Conservation (phyloP, 2,797 vertebrate species). For the Sebastolobus altivelis region DNA sequence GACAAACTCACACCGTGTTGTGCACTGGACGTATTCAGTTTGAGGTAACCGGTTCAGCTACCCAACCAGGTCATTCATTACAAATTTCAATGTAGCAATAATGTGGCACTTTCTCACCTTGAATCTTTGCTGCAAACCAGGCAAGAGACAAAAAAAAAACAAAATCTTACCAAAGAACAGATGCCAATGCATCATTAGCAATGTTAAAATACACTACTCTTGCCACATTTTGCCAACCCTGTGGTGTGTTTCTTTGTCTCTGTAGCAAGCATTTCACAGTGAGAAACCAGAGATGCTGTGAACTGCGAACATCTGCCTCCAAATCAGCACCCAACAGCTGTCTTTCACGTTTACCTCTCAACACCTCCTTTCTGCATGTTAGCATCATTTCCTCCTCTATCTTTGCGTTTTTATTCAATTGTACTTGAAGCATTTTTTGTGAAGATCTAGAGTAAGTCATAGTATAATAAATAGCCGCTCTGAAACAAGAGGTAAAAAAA, state of each 20-base stretch:
- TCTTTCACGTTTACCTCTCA: constrained; percentile 26
- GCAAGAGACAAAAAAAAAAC: constrained; percentile 25
- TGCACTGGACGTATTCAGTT: neutral
- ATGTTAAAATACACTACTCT: constrained; percentile 41
- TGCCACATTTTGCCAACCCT: constrained; percentile 28
- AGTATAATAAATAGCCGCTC: neutral
- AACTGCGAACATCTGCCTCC: constrained; percentile 50
- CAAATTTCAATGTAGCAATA: neutral
- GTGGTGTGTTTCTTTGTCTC: constrained; percentile 42
- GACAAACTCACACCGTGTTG: neutral
- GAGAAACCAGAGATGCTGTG: constrained; percentile 39
- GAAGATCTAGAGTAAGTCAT: neutral
- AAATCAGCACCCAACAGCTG: constrained; percentile 50
- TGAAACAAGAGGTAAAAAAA: constrained; percentile 9
- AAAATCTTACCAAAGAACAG: constrained; percentile 19
- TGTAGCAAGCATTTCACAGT: constrained; percentile 40
- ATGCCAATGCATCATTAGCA: constrained; percentile 50
- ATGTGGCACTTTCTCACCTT: neutral
- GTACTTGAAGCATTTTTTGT: neutral
- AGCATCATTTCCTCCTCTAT: neutral
- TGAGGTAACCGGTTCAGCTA: neutral
- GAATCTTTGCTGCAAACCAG: neutral
- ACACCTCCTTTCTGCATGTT: constrained; percentile 2
- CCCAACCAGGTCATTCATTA: neutral
- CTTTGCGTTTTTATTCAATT: constrained; percentile 15